Base-by-base conservation (phyloP, 92 coral and sea anemone species). In the Bergia sp. region DNA sequence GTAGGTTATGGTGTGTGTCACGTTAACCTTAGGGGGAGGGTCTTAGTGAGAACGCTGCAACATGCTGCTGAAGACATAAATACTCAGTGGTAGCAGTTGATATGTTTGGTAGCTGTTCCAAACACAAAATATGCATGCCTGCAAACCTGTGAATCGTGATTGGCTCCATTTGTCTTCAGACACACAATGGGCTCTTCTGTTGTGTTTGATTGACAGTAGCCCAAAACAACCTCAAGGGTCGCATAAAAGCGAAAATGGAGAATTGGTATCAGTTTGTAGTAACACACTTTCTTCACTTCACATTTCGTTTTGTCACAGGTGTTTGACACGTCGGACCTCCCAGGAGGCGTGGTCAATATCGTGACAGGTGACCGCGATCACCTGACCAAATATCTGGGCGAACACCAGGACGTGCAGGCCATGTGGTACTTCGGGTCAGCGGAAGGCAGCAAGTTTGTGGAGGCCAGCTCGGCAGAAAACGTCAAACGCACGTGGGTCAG, bases 401-500 rank as follows among this genome's bases (percentile, higher is more conserved):
- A 96, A 71, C 99, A 96, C 92, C 99, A 96, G 82, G 96, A 96
- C 76, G 99, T 96, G 75, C 96, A 96, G 88, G 94, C 98, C 37
- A 95, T 96, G 98, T 96, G 99, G 99, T 96, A 96, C 93, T 95
- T 96, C 18, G 99, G 99, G 45, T 89, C 99, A 42, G 93, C 98
- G 45, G 96, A 96, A 87, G 99, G 99, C 20, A 92, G 96, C 92
- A 96, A 96, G 86, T 96, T 96, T 66, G 99, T 96, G 20, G 99
- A 96, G 87, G 85, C 96, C 73, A 84, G 93, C 44, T 95, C 99
- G 1, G 96, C 99, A 5, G 99, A 91, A 73, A 96, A 96, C 88
- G 98, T 96, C 77, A 96, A 96, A 81, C 95, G 99, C 50, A 96
- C 99, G 81, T 91, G 94, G 92, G 99, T 96, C 37, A 94, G 89